Percentiles rank a stretch among this genome's conserved stretches.
phyloP scores from a whole-genome alignment of 2,888 invertebrate species.

The Phrixothrix hirtus region DNA sequence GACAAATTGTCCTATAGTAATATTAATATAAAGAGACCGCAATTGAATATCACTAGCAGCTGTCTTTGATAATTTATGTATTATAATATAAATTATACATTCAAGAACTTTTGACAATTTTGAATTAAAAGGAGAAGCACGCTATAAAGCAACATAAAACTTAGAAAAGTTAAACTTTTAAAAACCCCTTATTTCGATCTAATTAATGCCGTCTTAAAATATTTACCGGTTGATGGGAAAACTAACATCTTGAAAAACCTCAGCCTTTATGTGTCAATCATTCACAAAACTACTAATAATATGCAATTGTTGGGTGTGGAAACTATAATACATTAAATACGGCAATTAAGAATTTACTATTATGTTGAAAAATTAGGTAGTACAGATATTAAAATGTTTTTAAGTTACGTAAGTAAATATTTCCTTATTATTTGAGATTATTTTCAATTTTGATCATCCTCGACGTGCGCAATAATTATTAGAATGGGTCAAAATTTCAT shows the following conservation, averaged over 20 bases:
- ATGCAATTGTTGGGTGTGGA: too few relatives aligned
- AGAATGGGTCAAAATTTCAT: too few relatives aligned
- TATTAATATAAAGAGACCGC: background rate
- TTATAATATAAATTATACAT: conserved; percentile 16
- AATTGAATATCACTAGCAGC: conserved; percentile 10
- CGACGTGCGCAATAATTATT: too few relatives aligned
- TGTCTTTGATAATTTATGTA: conserved; percentile 14
- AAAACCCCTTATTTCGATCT: conserved; percentile 15
- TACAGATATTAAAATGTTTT: too few relatives aligned
- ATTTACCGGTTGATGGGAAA: conserved; percentile 17
- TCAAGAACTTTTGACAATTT: conserved; percentile 5
- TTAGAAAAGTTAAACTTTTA: conserved; percentile 18
- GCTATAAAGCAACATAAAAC: conserved; percentile 8
- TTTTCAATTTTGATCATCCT: too few relatives aligned
- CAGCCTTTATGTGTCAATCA: conserved; percentile 12
- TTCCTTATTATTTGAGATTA: too few relatives aligned
- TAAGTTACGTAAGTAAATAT: too few relatives aligned
- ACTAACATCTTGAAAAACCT: conserved; percentile 21
- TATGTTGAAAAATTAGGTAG: too few relatives aligned
- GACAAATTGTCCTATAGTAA: background rate
- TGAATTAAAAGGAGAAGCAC: conserved; percentile 12
- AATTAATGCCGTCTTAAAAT: conserved; percentile 17
- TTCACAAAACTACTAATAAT: too few relatives aligned
- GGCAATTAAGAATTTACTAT: background rate
- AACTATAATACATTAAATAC: background rate